These are phyloP conservation scores for Druon quercuslanigerum DNA, from an alignment of 1,140 invertebrate species.

Conservation along the genomic window DNA sequence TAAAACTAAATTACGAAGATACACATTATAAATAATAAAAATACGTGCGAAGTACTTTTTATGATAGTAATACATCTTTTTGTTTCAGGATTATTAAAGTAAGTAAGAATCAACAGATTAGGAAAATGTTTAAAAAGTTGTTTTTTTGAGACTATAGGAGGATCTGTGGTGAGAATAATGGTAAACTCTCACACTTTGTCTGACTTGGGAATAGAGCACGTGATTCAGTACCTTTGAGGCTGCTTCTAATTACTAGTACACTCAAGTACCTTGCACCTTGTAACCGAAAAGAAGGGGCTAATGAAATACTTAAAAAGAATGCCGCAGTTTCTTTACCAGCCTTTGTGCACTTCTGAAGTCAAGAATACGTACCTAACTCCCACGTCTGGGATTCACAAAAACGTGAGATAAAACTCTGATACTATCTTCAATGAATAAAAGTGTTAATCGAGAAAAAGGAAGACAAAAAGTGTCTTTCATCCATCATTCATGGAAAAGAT, in stretches of 20 bases:
- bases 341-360: constrained; percentile 2
- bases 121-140: background rate
- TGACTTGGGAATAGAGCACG: constrained; percentile 23
- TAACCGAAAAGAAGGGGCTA: constrained; percentile 20
- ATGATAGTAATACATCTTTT: too few relatives aligned
- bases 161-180: constrained; percentile 10
- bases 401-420: constrained; percentile 6
- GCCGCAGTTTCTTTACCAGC: background rate
- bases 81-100: background rate
- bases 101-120: background rate
- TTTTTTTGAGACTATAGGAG: background rate
- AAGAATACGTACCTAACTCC: background rate
- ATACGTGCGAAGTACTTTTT: too few relatives aligned
- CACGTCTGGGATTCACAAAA: background rate
- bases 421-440: background rate
- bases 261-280: constrained; percentile 22
- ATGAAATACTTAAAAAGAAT: constrained; percentile 22
- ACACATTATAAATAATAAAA: too few relatives aligned
- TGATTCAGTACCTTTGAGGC: background rate
- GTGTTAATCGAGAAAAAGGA: background rate
- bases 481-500: background rate
- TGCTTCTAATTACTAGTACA: constrained; percentile 27
- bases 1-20: too few relatives aligned
- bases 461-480: too few relatives aligned
- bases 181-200: background rate